Conservation (phyloP, 2,888 invertebrate genomes). For the Craniophora ligustri region DNA sequence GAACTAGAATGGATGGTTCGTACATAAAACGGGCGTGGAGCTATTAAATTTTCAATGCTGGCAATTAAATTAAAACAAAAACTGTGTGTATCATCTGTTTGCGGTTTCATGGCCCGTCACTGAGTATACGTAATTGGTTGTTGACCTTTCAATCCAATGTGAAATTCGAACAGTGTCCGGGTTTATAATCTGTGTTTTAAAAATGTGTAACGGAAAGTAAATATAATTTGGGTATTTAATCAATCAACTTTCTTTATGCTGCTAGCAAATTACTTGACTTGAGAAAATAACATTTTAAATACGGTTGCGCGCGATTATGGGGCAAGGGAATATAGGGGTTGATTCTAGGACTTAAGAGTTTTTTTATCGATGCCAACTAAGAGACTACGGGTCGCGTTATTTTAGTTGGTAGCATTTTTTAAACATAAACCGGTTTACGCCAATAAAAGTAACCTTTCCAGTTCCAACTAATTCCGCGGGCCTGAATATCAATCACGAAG, state of each 20-base stretch:
- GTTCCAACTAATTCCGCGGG: conserved; percentile 49
- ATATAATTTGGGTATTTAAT: too few relatives aligned
- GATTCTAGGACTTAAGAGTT: too few relatives aligned
- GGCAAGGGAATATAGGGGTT: too few relatives aligned
- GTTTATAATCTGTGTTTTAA: conserved; percentile 22
- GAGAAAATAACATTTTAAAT: too few relatives aligned
- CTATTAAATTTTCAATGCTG: conserved; percentile 46
- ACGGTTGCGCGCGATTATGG: too few relatives aligned
- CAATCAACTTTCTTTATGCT: too few relatives aligned
- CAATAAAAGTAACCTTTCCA: conserved; percentile 53
- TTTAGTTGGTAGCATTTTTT: background rate
- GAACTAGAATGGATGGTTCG: conserved; percentile 44
- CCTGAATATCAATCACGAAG: conserved; percentile 75
- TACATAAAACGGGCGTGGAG: conserved; percentile 37
- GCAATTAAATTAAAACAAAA: conserved; percentile 39
- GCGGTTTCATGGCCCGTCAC: conserved; percentile 41
- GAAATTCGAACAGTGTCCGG: conserved; percentile 37
- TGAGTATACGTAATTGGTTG: conserved; percentile 47
- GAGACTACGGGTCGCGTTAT: too few relatives aligned
- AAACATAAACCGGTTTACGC: conserved; percentile 5
- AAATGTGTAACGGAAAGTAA: conserved; percentile 1
- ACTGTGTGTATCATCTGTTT: conserved; percentile 43
- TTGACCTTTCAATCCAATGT: conserved; percentile 46
- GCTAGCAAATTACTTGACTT: too few relatives aligned
- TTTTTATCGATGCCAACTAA: too few relatives aligned